Evolutionary conservation across 1,140 invertebrate genomes (phyloP).

Genomic region (Glossosoma conforme): DNA sequence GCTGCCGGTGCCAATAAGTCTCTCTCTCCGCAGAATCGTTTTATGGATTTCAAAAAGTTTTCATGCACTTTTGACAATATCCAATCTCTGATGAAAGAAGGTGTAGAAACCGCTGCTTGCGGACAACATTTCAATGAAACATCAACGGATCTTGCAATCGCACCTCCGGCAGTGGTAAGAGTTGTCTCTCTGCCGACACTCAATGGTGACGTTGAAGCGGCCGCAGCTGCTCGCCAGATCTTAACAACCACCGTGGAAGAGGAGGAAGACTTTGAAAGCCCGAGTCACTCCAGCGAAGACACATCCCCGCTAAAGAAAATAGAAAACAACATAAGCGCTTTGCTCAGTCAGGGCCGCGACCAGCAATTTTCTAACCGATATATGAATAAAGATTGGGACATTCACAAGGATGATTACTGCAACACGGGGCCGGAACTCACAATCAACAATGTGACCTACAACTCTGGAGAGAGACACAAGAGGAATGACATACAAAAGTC

Average conservation of each 20-base stretch:
- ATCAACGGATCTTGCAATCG: slow-evolving; percentile 46
- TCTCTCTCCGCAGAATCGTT: slow-evolving; percentile 49
- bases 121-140: slow-evolving; percentile 47
- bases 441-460: slow-evolving; percentile 47
- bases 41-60: slow-evolving; percentile 61
- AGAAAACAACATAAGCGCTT: slow-evolving; percentile 60
- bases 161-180: slow-evolving; percentile 58
- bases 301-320: slow-evolving; percentile 59
- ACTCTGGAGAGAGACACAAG: slow-evolving; percentile 49
- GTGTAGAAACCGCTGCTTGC: slow-evolving; percentile 47
- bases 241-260: slow-evolving; percentile 57
- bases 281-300: slow-evolving; percentile 52
- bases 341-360: slow-evolving; percentile 52
- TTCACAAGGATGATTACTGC: slow-evolving; percentile 52
- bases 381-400: slow-evolving; percentile 52
- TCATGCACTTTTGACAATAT: slow-evolving; percentile 77
- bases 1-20: slow-evolving; percentile 43
- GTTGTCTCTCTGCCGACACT: slow-evolving; percentile 63
- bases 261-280: slow-evolving; percentile 50
- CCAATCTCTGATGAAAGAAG: slow-evolving; percentile 66
- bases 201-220: slow-evolving; percentile 48
- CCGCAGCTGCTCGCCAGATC: slow-evolving; percentile 40
- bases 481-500: slow-evolving; percentile 54
- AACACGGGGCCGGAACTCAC: slow-evolving; percentile 48
- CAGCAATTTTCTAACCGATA: slow-evolving; percentile 50